Conservation (phyloP, 2,113 vertebrate genomes). For the Chaetodon trifascialis region DNA sequence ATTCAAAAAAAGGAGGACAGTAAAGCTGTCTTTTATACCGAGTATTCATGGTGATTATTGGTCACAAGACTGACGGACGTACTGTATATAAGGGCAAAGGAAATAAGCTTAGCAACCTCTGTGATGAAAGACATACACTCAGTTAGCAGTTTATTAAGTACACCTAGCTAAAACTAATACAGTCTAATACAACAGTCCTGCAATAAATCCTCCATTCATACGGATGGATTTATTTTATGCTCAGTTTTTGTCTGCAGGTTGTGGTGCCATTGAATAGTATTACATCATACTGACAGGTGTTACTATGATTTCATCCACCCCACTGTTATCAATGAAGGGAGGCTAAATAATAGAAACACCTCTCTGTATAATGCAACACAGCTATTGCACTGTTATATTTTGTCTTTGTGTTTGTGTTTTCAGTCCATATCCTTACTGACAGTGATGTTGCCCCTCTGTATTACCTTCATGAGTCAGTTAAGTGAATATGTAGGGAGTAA, state of each 20-base stretch:
- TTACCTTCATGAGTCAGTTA: not conserved
- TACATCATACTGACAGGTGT: too few relatives aligned
- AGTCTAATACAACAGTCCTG: too few relatives aligned
- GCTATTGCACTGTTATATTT: not conserved
- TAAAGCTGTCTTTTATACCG: not conserved
- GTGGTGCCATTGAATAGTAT: not conserved
- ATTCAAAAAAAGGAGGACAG: not conserved
- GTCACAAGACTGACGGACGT: not conserved
- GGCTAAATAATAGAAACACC: not conserved
- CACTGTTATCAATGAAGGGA: too few relatives aligned
- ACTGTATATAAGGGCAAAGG: not conserved
- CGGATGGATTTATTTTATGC: too few relatives aligned
- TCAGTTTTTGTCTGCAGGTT: not conserved
- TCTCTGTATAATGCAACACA: not conserved
- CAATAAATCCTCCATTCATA: too few relatives aligned
- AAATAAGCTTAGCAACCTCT: not conserved
- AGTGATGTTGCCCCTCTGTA: not conserved
- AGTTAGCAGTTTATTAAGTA: not conserved
- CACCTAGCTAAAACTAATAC: too few relatives aligned
- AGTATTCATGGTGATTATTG: not conserved
- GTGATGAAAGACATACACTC: not conserved
- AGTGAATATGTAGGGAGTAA: not conserved
- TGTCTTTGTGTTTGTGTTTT: not conserved
- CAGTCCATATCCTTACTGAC: not conserved
- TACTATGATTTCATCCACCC: too few relatives aligned